Percentiles rank a stretch among this genome's conserved stretches.
Conservation (phyloP, 2,113 vertebrate species). For the Dinomys branickii region DNA sequence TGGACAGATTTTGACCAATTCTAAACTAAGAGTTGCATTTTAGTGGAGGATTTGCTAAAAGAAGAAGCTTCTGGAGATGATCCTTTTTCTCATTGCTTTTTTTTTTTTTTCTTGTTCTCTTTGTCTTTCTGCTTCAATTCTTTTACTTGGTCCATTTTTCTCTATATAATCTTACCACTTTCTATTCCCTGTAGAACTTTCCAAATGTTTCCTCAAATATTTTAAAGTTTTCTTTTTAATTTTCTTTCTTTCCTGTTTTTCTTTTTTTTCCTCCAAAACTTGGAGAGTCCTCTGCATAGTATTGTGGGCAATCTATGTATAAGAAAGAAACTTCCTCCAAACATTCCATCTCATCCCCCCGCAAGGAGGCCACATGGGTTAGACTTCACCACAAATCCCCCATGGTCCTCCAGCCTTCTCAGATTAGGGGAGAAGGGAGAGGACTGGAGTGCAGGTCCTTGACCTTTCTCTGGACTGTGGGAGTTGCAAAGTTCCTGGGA, state of each 20-base stretch:
- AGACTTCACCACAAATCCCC: constrained; percentile 67
- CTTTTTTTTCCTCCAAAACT: background rate
- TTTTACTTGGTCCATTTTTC: background rate
- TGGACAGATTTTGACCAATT: background rate
- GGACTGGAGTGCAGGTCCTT: constrained; percentile 36
- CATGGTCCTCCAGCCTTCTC: constrained; percentile 55
- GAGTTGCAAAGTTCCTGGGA: constrained; percentile 56
- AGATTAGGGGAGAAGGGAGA: constrained; percentile 39
- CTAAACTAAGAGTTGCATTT: background rate
- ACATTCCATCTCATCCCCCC: constrained; percentile 54
- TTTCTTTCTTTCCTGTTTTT: background rate
- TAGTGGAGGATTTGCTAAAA: background rate
- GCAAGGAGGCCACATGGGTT: constrained; percentile 71
- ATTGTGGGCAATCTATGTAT: constrained; percentile 64
- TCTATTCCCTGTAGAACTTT: background rate
- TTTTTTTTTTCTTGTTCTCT: background rate
- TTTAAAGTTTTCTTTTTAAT: constrained; percentile 27
- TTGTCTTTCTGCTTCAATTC: background rate
- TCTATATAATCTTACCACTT: background rate
- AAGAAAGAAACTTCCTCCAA: constrained; percentile 45
- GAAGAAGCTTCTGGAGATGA: background rate
- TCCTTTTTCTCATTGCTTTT: background rate
- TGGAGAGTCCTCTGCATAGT: constrained; percentile 53
- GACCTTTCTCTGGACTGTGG: constrained; percentile 64
- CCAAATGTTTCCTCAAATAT: constrained; percentile 39